These are phyloP conservation scores for Protodeltote pygarga DNA, from an alignment of 2,888 invertebrate species.

Conservation along the genomic window DNA sequence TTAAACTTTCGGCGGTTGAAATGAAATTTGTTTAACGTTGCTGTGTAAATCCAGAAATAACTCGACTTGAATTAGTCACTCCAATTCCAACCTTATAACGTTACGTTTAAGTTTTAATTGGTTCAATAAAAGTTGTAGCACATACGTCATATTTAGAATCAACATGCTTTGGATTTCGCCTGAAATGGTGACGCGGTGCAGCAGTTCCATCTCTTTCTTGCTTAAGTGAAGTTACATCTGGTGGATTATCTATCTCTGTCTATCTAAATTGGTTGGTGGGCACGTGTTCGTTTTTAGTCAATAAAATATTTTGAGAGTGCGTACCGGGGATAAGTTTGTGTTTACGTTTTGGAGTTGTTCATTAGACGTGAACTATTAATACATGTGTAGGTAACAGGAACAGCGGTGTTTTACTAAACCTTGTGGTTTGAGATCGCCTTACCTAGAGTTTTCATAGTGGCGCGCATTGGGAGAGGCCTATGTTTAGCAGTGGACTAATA, in stretches of 20 bases:
- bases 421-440: slow-evolving; percentile 29
- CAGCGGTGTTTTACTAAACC: slow-evolving; percentile 5
- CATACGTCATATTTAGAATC: slow-evolving; percentile 50
- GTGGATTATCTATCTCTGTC: slow-evolving; percentile 55
- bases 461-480: too few relatives aligned
- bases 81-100: slow-evolving; percentile 33
- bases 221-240: slow-evolving; percentile 22
- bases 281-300: slow-evolving; percentile 65
- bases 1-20: slow-evolving; percentile 76
- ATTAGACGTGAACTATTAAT: slow-evolving; percentile 36
- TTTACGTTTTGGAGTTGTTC: slow-evolving; percentile 49
- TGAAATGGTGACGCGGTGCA: slow-evolving; percentile 80
- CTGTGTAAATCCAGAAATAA: slow-evolving; percentile 73
- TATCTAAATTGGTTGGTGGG: slow-evolving; percentile 54
- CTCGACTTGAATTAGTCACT: slow-evolving; percentile 36
- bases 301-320: slow-evolving; percentile 66
- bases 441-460: slow-evolving; percentile 18
- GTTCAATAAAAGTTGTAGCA: not conserved
- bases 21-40: slow-evolving; percentile 79
- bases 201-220: slow-evolving; percentile 57
- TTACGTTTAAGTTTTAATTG: slow-evolving; percentile 22
- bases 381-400: slow-evolving; percentile 21
- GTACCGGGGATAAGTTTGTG: slow-evolving; percentile 49
- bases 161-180: slow-evolving; percentile 61
- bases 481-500: too few relatives aligned